Percentiles rank a stretch among this genome's conserved stretches.
Evolutionary conservation across 2,797 vertebrate species (phyloP).

Genomic region (Ptychadena robeensis): DNA sequence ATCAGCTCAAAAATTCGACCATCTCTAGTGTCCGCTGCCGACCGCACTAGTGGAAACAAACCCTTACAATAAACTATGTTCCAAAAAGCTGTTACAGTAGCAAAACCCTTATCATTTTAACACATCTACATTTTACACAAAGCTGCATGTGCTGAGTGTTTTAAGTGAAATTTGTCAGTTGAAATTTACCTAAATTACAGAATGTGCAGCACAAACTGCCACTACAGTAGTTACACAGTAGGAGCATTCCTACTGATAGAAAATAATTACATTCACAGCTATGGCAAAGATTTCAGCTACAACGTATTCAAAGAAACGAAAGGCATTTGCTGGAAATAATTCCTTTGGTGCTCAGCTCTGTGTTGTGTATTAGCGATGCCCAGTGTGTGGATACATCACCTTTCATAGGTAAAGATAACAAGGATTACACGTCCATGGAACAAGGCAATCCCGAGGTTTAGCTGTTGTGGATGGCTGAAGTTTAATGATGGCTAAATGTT

Average conservation of each 20-base stretch:
- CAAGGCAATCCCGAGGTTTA: neutral
- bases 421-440: constrained; percentile 3
- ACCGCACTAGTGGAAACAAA: no score
- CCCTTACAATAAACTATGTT: no score
- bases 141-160: neutral
- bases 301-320: constrained; percentile 30
- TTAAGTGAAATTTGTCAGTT: constrained; percentile 2
- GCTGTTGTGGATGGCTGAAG: neutral
- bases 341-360: neutral
- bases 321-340: neutral
- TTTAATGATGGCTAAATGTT: neutral
- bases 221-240: constrained; percentile 20
- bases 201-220: neutral
- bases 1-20: no score
- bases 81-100: neutral
- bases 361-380: neutral
- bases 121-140: neutral
- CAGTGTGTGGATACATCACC: neutral
- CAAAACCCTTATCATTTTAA: neutral
- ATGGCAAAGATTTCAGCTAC: constrained; percentile 6
- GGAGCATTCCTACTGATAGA: constrained; percentile 18
- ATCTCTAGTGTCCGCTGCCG: no score
- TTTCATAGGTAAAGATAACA: constrained; percentile 1
- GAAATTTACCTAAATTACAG: constrained; percentile 25
- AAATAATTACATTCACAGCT: constrained; percentile 52